These are phyloP conservation scores for Microplitis deprimator DNA, from an alignment of 2,888 invertebrate genomes.

Conservation along the genomic window DNA sequence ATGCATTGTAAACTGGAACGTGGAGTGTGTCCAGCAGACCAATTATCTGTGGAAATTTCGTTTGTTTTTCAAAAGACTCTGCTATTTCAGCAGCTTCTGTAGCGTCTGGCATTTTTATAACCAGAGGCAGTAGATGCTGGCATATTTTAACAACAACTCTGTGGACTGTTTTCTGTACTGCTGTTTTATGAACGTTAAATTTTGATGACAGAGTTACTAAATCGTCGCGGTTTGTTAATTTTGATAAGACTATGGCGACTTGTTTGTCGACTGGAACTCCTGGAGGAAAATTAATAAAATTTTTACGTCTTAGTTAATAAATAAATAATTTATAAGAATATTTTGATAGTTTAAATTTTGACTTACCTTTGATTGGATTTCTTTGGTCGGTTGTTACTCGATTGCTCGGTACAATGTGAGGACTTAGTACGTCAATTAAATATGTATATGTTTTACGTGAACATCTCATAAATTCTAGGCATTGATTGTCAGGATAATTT, in stretches of 20 bases:
- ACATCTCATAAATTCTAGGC: constrained; percentile 52
- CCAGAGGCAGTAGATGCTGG: not conserved
- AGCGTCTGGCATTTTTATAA: not conserved
- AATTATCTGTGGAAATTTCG: not conserved
- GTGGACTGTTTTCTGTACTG: not conserved
- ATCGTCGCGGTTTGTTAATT: not conserved
- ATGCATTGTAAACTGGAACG: not conserved
- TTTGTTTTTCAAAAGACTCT: not conserved
- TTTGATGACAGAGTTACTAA: not conserved
- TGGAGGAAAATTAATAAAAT: not conserved
- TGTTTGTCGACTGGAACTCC: not conserved
- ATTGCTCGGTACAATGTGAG: not conserved
- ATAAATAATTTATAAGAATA: no score
- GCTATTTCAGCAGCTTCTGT: not conserved
- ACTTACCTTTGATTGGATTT: not conserved
- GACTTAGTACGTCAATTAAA: not conserved
- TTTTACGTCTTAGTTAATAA: no score
- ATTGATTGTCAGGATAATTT: constrained; percentile 50
- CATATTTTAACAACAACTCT: not conserved
- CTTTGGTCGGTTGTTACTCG: not conserved
- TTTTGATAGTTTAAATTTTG: no score
- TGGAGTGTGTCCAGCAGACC: not conserved
- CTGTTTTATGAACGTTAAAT: not conserved
- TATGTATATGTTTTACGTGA: constrained; percentile 55
- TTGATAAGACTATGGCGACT: not conserved